Evolutionary conservation across 2,797 vertebrate species (phyloP).

Genomic region (Coccyzus lansbergi): DNA sequence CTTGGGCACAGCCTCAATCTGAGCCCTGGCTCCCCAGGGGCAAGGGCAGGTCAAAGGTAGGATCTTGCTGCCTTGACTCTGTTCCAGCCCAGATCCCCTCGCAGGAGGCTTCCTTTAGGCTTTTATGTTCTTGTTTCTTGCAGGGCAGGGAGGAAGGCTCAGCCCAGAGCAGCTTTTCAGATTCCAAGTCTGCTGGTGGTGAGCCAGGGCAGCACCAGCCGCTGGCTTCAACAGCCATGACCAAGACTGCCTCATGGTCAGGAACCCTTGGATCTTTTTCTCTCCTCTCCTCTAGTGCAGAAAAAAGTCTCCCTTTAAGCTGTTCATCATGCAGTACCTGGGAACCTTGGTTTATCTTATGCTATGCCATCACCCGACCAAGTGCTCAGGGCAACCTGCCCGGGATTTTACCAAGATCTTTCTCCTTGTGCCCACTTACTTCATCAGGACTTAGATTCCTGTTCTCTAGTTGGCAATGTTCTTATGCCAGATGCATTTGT

Average conservation of each 20-base stretch:
- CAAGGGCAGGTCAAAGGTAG: neutral
- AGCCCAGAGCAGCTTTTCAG: slow-evolving; percentile 4
- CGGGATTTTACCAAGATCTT: neutral
- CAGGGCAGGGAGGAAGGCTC: neutral
- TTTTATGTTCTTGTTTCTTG: neutral
- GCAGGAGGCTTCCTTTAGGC: neutral
- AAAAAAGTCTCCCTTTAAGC: neutral
- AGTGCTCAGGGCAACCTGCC: neutral
- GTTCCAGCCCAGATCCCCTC: neutral
- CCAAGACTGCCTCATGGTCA: neutral
- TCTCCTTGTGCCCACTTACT: neutral
- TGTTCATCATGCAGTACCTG: neutral
- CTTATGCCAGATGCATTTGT: neutral
- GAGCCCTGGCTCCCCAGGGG: accelerated
- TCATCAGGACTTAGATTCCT: neutral
- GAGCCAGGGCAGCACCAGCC: neutral
- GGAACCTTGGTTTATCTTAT: neutral
- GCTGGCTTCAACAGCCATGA: neutral
- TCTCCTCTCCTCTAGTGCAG: no score
- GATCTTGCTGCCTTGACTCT: neutral
- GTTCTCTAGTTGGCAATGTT: neutral
- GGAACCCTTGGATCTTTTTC: neutral
- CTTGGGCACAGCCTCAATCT: accelerated
- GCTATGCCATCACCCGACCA: neutral
- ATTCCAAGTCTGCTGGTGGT: neutral